Evolutionary conservation across 2,797 vertebrate genomes (phyloP).

Genomic region (Uromys caudimaculatus): DNA sequence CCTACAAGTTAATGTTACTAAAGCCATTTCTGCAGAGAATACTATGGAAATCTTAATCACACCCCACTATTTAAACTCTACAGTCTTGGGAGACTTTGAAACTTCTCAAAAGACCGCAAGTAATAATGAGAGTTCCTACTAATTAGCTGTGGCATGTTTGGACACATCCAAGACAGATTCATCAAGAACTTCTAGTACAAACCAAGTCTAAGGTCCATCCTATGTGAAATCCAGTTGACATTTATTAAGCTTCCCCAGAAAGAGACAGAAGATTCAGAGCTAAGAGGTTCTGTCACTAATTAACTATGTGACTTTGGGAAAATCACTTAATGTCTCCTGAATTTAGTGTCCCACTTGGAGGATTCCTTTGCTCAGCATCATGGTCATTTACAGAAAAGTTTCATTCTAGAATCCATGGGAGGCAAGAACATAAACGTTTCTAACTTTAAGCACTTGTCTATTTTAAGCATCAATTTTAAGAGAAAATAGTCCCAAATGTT

Average conservation of each 20-base stretch:
- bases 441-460: conserved; percentile 64
- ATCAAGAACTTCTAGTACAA: neutral
- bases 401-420: conserved; percentile 58
- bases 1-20: neutral
- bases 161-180: neutral
- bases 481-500: conserved; percentile 71
- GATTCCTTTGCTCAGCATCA: conserved; percentile 10
- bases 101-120: neutral
- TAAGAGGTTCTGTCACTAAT: conserved; percentile 10
- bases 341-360: neutral
- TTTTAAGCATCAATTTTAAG: conserved; percentile 73
- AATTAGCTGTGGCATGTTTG: neutral
- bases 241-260: neutral
- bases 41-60: neutral
- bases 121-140: neutral
- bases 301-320: neutral
- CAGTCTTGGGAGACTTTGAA: neutral
- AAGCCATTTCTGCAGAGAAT: neutral
- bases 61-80: neutral
- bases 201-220: neutral
- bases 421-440: conserved; percentile 65
- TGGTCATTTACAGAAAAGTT: conserved; percentile 51
- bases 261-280: neutral
- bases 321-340: neutral
- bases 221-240: neutral